These are phyloP conservation scores for Drosophila willistoni DNA, from an alignment of 1,140 invertebrate species.

Conservation along the genomic window DNA sequence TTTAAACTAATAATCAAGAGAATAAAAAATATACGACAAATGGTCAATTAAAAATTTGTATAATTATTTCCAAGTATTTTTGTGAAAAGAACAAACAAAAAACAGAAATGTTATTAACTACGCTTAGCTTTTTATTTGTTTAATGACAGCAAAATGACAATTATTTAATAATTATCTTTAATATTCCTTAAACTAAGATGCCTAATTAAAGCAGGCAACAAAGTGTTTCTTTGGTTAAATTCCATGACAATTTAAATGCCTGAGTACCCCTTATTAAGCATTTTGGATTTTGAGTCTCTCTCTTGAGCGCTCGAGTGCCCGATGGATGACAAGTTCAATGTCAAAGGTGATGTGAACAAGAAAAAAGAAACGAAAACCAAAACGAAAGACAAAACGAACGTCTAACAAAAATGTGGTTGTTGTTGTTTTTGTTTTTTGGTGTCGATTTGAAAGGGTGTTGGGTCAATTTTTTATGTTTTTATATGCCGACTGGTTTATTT, in stretches of 20 bases:
- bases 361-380: not conserved
- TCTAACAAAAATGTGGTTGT: constrained; percentile 2
- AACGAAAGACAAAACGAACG: constrained; percentile 22
- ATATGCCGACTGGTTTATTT: constrained; percentile 7
- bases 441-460: constrained; percentile 33
- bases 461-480: constrained; percentile 15
- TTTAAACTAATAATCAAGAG: not conserved
- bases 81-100: not conserved
- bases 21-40: not conserved
- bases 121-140: constrained; percentile 3
- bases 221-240: constrained; percentile 13
- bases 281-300: constrained; percentile 31
- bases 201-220: constrained; percentile 35
- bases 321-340: constrained; percentile 73
- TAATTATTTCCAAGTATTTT: not conserved
- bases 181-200: constrained; percentile 33
- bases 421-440: constrained; percentile 2
- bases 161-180: constrained; percentile 37
- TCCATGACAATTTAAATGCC: constrained; percentile 27
- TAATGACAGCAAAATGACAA: constrained; percentile 33
- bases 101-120: not conserved
- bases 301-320: constrained; percentile 22
- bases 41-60: not conserved
- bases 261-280: constrained; percentile 28
- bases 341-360: constrained; percentile 63